Evolutionary conservation across 2,113 vertebrate genomes (phyloP).

Genomic region (Toxostoma redivivum): DNA sequence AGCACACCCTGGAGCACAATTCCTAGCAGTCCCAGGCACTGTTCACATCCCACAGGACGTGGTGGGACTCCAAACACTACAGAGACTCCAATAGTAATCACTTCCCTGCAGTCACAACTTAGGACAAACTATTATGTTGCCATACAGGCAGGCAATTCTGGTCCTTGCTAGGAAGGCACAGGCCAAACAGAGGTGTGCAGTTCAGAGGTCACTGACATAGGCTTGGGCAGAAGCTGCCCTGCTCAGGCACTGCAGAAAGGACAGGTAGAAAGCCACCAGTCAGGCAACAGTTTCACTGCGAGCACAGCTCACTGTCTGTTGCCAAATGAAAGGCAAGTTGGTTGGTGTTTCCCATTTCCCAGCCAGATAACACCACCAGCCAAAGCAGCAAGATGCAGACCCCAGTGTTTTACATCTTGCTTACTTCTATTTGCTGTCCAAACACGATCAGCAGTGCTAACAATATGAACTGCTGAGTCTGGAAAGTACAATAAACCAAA

Average conservation of each 20-base stretch:
- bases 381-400: not conserved
- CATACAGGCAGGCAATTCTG: not conserved
- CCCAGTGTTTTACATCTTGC: slow-evolving; percentile 1
- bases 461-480: slow-evolving; percentile 62
- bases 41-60: not conserved
- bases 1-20: not conserved
- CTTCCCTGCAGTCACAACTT: not conserved
- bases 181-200: not conserved
- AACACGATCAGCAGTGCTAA: slow-evolving; percentile 49
- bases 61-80: not conserved
- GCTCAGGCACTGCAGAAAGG: not conserved
- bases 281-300: not conserved
- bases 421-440: slow-evolving; percentile 25
- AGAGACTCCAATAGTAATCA: not conserved
- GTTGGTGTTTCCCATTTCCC: not conserved
- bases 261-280: not conserved
- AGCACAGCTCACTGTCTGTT: not conserved
- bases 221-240: not conserved
- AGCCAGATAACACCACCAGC: not conserved
- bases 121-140: not conserved
- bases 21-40: not conserved
- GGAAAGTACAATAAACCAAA: slow-evolving; percentile 37
- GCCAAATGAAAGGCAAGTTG: not conserved
- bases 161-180: not conserved
- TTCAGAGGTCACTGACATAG: not conserved